phyloP scores from a whole-genome alignment of 2,888 invertebrate species.

The Agelastica alni region DNA sequence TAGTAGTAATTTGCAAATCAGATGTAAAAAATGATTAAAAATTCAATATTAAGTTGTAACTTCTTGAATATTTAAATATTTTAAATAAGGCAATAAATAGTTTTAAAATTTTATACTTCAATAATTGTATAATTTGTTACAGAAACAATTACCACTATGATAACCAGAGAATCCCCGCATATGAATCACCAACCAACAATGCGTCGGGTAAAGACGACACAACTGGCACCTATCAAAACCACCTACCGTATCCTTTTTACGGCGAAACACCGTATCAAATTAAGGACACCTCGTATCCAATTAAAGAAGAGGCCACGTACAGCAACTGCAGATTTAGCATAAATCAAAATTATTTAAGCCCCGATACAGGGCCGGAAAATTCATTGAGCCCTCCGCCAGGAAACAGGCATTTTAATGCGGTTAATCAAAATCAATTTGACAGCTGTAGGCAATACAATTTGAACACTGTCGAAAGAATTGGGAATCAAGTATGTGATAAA shows the following conservation, averaged over 20 bases:
- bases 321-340: slow-evolving; percentile 39
- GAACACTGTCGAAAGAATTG: background rate
- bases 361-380: slow-evolving; percentile 39
- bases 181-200: slow-evolving; percentile 17
- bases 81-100: too few species aligned
- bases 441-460: slow-evolving; percentile 34
- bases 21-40: too few species aligned
- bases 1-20: too few species aligned
- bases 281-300: slow-evolving; percentile 30
- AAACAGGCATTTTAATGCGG: slow-evolving; percentile 21
- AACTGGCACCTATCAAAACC: slow-evolving; percentile 29
- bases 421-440: slow-evolving; percentile 42
- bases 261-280: slow-evolving; percentile 18
- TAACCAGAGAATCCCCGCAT: slow-evolving; percentile 21
- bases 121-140: slow-evolving; percentile 29
- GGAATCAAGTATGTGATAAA: background rate
- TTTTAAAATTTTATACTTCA: too few species aligned
- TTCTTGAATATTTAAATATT: too few species aligned
- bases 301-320: slow-evolving; percentile 39
- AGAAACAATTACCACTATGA: slow-evolving; percentile 33
- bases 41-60: too few species aligned
- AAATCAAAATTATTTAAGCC: slow-evolving; percentile 19
- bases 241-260: slow-evolving; percentile 28
- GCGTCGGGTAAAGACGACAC: slow-evolving; percentile 17
- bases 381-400: slow-evolving; percentile 41